Percentiles rank a stretch among this genome's conserved stretches.
phyloP scores from a whole-genome alignment of 1,140 invertebrate genomes.

The Macrocentrus cingulum region DNA sequence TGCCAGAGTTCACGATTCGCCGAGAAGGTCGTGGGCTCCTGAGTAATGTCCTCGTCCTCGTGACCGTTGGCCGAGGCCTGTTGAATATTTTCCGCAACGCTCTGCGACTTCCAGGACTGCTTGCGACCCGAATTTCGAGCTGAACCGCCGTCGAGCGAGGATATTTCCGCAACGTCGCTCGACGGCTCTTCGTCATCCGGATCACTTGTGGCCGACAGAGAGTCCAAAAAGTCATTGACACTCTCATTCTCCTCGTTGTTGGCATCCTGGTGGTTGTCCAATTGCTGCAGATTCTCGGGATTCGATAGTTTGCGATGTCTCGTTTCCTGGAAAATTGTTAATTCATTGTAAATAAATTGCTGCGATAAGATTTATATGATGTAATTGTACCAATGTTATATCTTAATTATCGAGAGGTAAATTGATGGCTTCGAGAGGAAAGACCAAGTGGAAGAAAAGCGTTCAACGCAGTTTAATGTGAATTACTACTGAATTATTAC shows the following conservation, averaged over 20 bases:
- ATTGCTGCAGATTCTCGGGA: constrained; percentile 37
- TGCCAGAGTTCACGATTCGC: constrained; percentile 67
- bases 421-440: neutral
- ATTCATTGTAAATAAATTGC: neutral
- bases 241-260: constrained; percentile 31
- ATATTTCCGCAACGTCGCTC: constrained; percentile 31
- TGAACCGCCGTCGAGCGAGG: constrained; percentile 12
- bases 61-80: constrained; percentile 19
- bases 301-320: constrained; percentile 37
- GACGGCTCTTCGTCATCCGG: constrained; percentile 6
- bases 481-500: neutral
- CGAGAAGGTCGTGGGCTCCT: constrained; percentile 44
- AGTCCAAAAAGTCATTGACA: constrained; percentile 33
- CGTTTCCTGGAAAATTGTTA: constrained; percentile 37
- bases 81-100: constrained; percentile 45
- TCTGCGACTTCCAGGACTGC: constrained; percentile 58
- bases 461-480: neutral
- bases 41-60: neutral
- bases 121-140: neutral
- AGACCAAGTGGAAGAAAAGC: neutral
- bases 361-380: neutral
- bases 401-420: neutral
- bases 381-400: neutral
- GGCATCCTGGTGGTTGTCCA: constrained; percentile 16
- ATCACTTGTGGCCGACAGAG: constrained; percentile 27